Conservation (phyloP, 2,888 invertebrate genomes). For the Macaria notata region DNA sequence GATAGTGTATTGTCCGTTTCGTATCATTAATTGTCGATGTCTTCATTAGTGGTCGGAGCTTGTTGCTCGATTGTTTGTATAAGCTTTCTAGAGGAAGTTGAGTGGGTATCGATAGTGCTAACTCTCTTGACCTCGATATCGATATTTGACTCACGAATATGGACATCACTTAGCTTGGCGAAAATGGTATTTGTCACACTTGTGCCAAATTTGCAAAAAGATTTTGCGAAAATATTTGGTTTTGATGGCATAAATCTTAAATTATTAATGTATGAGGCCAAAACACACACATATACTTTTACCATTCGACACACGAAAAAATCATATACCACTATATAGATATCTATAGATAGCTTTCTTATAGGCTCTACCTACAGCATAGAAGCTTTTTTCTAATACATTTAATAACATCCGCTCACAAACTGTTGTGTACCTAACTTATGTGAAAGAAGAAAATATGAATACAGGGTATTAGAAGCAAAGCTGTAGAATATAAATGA, state of each 20-base stretch:
- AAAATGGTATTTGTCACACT: conserved; percentile 24
- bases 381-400: no score
- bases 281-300: no score
- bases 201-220: conserved; percentile 17
- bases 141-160: conserved; percentile 32
- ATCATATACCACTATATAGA: no score
- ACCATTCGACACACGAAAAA: no score
- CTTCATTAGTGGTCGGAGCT: conserved; percentile 56
- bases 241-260: conserved; percentile 4
- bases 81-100: conserved; percentile 69
- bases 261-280: neutral
- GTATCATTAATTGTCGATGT: conserved; percentile 53
- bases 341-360: no score
- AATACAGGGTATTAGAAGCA: no score
- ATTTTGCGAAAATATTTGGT: conserved; percentile 2
- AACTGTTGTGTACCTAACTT: no score
- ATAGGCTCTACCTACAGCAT: no score
- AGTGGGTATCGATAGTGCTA: conserved; percentile 56
- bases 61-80: conserved; percentile 50
- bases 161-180: conserved; percentile 41
- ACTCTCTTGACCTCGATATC: conserved; percentile 64
- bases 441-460: no score
- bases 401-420: no score
- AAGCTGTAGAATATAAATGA: no score
- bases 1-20: conserved; percentile 44